Evolutionary conservation across 1,140 invertebrate species (phyloP).

Genomic region (Chrysoperla carnea): DNA sequence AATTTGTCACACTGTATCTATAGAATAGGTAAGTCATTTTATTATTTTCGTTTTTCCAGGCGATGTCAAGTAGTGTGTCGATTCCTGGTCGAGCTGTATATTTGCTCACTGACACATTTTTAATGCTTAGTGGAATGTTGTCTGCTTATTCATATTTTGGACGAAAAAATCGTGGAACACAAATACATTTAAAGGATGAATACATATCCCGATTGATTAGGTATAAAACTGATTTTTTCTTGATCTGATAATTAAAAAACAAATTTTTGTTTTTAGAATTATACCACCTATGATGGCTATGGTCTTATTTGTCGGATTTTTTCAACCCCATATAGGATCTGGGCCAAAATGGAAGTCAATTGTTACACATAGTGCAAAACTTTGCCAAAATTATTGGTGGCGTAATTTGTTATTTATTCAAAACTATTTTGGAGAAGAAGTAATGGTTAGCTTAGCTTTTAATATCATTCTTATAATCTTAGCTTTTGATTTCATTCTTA

Average conservation of each 20-base stretch:
- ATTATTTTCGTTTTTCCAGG: constrained; percentile 24
- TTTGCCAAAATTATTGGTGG: constrained; percentile 41
- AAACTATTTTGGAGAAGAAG: constrained; percentile 39
- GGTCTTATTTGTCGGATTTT: constrained; percentile 43
- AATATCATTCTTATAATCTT: too few relatives aligned
- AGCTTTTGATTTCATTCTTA: too few relatives aligned
- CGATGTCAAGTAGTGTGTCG: constrained; percentile 46
- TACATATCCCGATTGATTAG: constrained; percentile 39
- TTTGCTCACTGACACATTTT: constrained; percentile 58
- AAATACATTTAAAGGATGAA: constrained; percentile 36
- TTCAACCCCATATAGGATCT: constrained; percentile 34
- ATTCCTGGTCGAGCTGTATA: constrained; percentile 52
- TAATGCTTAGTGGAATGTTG: constrained; percentile 53
- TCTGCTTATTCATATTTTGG: constrained; percentile 45
- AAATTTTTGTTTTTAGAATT: constrained; percentile 24
- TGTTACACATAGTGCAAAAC: constrained; percentile 35
- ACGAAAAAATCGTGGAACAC: constrained; percentile 32
- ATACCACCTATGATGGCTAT: constrained; percentile 35
- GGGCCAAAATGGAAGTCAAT: constrained; percentile 43
- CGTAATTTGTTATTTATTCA: constrained; percentile 39
- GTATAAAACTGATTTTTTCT: constrained; percentile 14
- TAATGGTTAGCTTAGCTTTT: constrained; percentile 36
- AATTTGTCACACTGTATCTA: too few relatives aligned
- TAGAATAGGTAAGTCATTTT: too few relatives aligned
- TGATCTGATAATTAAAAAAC: too few relatives aligned